Evolutionary conservation across 2,113 vertebrate species (phyloP).

Genomic region (Corapipo altera): DNA sequence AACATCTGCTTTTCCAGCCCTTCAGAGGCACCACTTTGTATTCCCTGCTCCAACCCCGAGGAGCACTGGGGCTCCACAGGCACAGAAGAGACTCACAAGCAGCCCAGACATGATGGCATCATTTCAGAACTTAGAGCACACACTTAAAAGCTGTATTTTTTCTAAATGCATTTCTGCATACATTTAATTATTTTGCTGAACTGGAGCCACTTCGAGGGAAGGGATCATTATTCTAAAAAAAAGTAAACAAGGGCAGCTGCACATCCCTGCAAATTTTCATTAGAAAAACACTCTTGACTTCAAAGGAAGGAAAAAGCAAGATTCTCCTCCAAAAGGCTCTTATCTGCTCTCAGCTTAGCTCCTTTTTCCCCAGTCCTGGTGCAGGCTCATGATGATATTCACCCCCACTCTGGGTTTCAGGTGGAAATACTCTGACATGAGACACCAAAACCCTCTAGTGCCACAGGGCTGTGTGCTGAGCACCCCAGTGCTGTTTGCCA

Average conservation of each 20-base stretch:
- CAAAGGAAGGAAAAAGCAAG: not conserved
- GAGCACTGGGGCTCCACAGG: not conserved
- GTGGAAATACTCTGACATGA: not conserved
- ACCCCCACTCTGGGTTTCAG: rapidly evolving
- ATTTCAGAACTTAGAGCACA: not conserved
- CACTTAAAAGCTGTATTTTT: not conserved
- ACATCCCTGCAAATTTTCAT: not conserved
- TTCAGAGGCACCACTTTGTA: not conserved
- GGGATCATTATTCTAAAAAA: not conserved
- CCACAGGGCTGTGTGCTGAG: rapidly evolving
- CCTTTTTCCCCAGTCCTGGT: not conserved
- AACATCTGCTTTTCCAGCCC: not conserved
- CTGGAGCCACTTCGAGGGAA: not conserved
- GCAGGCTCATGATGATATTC: rapidly evolving
- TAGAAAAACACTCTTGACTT: not conserved
- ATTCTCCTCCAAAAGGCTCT: not conserved
- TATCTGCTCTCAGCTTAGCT: not conserved
- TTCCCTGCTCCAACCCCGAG: not conserved
- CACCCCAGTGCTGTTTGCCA: not conserved
- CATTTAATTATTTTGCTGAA: constrained; percentile 9
- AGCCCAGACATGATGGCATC: not conserved
- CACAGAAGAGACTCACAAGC: not conserved
- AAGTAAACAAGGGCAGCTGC: not conserved
- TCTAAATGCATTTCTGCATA: not conserved
- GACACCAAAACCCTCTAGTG: not conserved